Conservation (phyloP, 2,113 vertebrate genomes). For the Saguinus imperator region DNA sequence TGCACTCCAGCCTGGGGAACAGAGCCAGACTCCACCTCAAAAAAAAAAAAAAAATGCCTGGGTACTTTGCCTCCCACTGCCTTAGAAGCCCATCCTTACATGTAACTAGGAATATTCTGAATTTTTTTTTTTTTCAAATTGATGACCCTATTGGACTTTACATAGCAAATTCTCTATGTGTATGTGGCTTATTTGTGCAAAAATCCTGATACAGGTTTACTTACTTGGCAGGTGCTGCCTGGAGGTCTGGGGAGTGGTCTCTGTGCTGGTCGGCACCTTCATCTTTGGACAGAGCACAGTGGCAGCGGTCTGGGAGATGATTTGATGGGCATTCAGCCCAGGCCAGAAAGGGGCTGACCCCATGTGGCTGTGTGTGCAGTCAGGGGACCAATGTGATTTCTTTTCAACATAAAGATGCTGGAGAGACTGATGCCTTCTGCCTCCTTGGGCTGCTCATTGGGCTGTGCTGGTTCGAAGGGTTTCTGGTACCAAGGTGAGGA, state of each 20-base stretch:
- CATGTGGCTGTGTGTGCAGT: accelerated
- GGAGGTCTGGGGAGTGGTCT: constrained; percentile 89
- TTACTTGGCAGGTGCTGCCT: constrained; percentile 84
- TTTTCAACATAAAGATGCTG: neutral
- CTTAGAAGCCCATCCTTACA: neutral
- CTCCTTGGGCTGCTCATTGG: neutral
- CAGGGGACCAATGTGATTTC: accelerated
- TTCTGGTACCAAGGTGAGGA: neutral
- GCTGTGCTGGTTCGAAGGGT: neutral
- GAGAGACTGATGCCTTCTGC: accelerated
- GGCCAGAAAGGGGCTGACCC: neutral
- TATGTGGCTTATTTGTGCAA: accelerated
- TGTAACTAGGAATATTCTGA: neutral
- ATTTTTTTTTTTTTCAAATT: neutral
- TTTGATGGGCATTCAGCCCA: neutral
- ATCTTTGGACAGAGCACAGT: constrained; percentile 96
- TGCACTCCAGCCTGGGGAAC: too few species aligned
- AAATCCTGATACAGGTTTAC: accelerated
- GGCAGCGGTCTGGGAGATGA: constrained; percentile 88
- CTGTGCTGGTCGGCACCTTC: constrained; percentile 90
- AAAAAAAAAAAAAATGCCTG: too few species aligned
- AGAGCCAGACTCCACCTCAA: too few species aligned
- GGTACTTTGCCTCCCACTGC: neutral
- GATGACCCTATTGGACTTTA: accelerated
- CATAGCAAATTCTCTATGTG: accelerated